Evolutionary conservation across 2,797 vertebrate genomes (phyloP).

Genomic region (Fistularia commersonii): DNA sequence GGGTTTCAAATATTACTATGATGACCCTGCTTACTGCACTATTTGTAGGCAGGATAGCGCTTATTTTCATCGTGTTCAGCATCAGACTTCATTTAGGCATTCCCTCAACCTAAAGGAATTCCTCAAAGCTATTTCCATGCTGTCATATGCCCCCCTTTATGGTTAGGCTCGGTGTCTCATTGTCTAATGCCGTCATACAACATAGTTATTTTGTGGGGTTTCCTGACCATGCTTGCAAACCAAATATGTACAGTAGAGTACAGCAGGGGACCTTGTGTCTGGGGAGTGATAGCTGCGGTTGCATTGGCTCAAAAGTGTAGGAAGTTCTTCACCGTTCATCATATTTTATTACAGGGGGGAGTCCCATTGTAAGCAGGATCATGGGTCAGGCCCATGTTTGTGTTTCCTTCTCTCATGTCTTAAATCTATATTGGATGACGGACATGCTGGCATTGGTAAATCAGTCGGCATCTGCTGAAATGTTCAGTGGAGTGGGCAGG

Average conservation of each 20-base stretch:
- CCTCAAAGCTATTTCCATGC: conserved; percentile 61
- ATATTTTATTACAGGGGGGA: conserved; percentile 50
- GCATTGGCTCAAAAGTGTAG: conserved; percentile 26
- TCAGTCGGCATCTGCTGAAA: conserved; percentile 33
- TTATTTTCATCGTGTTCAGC: conserved; percentile 33
- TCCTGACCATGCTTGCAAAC: conserved; percentile 55
- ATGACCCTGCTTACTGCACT: conserved; percentile 2
- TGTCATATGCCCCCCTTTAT: conserved; percentile 47
- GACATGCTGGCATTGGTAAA: conserved; percentile 15
- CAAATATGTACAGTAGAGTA: conserved; percentile 55
- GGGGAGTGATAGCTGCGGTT: conserved; percentile 41
- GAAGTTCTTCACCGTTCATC: conserved; percentile 56
- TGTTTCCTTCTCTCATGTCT: conserved; percentile 51
- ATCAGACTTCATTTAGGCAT: conserved; percentile 32
- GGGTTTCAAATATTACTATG: not conserved
- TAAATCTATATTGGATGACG: conserved; percentile 34
- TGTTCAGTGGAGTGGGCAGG: conserved; percentile 14
- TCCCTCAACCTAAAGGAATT: conserved; percentile 60
- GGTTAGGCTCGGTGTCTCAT: conserved; percentile 54
- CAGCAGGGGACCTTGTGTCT: conserved; percentile 35
- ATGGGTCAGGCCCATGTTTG: conserved; percentile 48
- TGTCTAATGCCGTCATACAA: conserved; percentile 63
- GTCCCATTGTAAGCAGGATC: conserved; percentile 42
- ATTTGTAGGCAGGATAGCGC: conserved; percentile 2
- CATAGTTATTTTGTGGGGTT: conserved; percentile 65